Conservation (phyloP, 2,797 vertebrate genomes). For the Threskiornis aethiopicus region DNA sequence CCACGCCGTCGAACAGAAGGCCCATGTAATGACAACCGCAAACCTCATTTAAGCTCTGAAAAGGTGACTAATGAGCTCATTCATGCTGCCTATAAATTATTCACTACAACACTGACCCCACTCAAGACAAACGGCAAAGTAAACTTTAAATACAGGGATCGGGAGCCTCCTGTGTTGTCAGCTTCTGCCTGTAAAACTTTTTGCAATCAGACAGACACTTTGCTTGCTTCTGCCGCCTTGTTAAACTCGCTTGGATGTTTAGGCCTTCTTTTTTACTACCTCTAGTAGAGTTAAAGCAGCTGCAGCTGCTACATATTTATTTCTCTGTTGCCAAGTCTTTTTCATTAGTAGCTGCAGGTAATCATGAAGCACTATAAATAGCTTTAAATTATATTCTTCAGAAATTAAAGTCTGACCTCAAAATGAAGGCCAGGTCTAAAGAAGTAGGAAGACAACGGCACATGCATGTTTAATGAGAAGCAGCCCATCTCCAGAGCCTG, state of each 20-base stretch:
- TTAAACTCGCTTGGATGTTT: conserved; percentile 37
- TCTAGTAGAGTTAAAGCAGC: conserved; percentile 68
- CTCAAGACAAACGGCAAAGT: conserved; percentile 74
- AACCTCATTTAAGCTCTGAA: conserved; percentile 83
- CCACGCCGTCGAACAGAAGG: conserved; percentile 67
- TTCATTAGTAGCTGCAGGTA: conserved; percentile 67
- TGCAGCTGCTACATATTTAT: conserved; percentile 68
- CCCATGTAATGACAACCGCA: conserved; percentile 76
- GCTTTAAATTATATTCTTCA: conserved; percentile 70
- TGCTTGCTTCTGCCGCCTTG: conserved; percentile 9
- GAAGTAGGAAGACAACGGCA: conserved; percentile 35
- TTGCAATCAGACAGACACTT: conserved; percentile 16
- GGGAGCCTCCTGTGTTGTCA: not conserved
- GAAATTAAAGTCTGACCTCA: conserved; percentile 73
- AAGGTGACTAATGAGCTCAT: conserved; percentile 85
- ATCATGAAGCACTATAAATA: conserved; percentile 67
- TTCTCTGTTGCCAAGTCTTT: conserved; percentile 36
- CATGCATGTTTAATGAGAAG: not conserved
- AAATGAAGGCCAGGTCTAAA: conserved; percentile 61
- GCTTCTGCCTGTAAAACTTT: conserved; percentile 36
- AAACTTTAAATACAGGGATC: conserved; percentile 77
- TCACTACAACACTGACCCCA: conserved; percentile 76
- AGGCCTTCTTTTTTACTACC: conserved; percentile 39
- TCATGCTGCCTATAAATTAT: conserved; percentile 83
- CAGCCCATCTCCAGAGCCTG: not conserved